These are phyloP conservation scores for Corella eumyota DNA, from an alignment of 23 tunicate genomes.

Conservation along the genomic window DNA sequence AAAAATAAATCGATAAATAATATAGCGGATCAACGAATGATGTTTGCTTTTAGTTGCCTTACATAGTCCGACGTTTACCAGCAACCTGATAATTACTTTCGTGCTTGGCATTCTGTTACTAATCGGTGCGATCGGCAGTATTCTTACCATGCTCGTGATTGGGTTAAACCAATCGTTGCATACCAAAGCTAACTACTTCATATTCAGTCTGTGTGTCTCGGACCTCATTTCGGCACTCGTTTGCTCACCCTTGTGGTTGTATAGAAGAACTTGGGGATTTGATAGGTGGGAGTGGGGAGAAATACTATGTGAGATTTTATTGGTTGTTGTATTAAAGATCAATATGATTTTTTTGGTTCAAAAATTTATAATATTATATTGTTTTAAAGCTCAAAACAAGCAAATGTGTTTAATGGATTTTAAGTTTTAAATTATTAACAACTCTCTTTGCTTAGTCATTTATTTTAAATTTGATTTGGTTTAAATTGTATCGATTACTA, in stretches of 20 bases:
- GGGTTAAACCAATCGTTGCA: conserved; percentile 10
- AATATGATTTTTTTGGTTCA: no score
- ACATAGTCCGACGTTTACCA: not conserved
- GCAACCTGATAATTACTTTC: not conserved
- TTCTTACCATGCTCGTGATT: conserved; percentile 12
- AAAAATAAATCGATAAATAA: no score
- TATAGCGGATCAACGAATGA: no score
- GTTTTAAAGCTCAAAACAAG: no score
- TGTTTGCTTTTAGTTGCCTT: no score
- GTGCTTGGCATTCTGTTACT: not conserved
- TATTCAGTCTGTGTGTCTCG: conserved; percentile 65
- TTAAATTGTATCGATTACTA: no score
- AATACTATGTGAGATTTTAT: conserved; percentile 53
- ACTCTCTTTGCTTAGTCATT: no score
- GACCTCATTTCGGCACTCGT: conserved; percentile 69
- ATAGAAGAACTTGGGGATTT: conserved; percentile 91
- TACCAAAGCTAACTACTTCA: conserved; percentile 43
- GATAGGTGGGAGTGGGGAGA: conserved; percentile 46
- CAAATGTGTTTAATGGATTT: no score
- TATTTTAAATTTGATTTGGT: no score
- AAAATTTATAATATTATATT: no score
- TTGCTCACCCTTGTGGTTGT: conserved; percentile 90
- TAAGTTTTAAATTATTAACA: no score
- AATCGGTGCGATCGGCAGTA: conserved; percentile 10
- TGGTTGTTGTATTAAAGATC: no score